Evolutionary conservation across 2,888 invertebrate genomes (phyloP).

Genomic region (Diadegma fenestrale): DNA sequence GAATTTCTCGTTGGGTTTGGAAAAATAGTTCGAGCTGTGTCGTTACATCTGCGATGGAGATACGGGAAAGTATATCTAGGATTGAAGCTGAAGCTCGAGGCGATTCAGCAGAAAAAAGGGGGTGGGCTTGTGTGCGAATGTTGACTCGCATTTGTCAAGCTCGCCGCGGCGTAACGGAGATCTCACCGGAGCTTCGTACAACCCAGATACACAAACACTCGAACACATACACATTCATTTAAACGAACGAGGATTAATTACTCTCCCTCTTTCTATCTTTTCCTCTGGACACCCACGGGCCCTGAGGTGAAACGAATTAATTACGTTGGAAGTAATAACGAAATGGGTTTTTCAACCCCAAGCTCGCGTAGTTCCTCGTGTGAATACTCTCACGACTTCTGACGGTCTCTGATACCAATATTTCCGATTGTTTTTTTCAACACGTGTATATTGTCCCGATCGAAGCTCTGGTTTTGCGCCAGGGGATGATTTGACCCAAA

Average conservation of each 20-base stretch:
- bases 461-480: neutral
- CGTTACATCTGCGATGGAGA: slow-evolving; percentile 13
- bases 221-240: slow-evolving; percentile 59
- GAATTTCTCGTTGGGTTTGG: neutral
- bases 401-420: neutral
- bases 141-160: slow-evolving; percentile 64
- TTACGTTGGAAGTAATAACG: slow-evolving; percentile 74
- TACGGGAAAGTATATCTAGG: slow-evolving; percentile 43
- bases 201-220: slow-evolving; percentile 13
- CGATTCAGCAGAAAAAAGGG: slow-evolving; percentile 82
- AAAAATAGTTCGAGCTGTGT: slow-evolving; percentile 23
- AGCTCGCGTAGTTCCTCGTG: slow-evolving; percentile 71
- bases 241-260: slow-evolving; percentile 76
- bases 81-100: slow-evolving; percentile 60
- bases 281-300: slow-evolving; percentile 67
- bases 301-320: slow-evolving; percentile 73
- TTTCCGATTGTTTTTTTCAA: slow-evolving; percentile 1
- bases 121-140: slow-evolving; percentile 22
- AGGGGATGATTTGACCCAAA: slow-evolving; percentile 26
- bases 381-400: slow-evolving; percentile 40
- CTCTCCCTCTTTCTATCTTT: slow-evolving; percentile 69
- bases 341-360: slow-evolving; percentile 72
- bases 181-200: slow-evolving; percentile 28
- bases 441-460: neutral
- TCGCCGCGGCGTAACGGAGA: slow-evolving; percentile 61